These are phyloP conservation scores for Macrosoma leucophasiata DNA, from an alignment of 2,888 invertebrate genomes.

Conservation along the genomic window DNA sequence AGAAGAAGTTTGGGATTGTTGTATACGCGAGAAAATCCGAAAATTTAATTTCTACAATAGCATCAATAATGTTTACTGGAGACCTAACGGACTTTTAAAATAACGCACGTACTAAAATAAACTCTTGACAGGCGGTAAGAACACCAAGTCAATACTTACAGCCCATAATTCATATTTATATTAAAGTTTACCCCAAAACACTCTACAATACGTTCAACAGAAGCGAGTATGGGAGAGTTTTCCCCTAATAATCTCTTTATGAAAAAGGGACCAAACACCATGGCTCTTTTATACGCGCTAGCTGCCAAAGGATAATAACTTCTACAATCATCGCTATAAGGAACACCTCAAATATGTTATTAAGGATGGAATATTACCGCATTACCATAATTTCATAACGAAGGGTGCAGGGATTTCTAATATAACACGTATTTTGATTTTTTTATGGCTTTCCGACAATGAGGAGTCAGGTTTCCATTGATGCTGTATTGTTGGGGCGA, in stretches of 20 bases:
- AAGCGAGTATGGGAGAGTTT: constrained; percentile 54
- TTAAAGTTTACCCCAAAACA: constrained; percentile 41
- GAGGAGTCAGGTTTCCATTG: constrained; percentile 47
- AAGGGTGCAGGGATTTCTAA: constrained; percentile 61
- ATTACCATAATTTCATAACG: constrained; percentile 70
- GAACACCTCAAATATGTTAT: no score
- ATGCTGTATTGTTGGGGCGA: no score
- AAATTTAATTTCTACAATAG: no score
- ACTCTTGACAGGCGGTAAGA: no score
- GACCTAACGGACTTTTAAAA: no score
- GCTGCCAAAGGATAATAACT: no score
- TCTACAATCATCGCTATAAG: no score
- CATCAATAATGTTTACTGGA: no score
- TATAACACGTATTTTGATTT: constrained; percentile 61
- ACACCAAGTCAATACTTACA: no score
- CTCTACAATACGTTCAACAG: constrained; percentile 38
- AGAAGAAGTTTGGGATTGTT: no score
- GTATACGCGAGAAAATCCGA: no score
- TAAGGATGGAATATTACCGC: constrained; percentile 22
- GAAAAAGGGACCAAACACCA: constrained; percentile 37
- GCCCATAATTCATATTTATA: constrained; percentile 42
- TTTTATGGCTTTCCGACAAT: constrained; percentile 44
- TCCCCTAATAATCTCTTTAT: constrained; percentile 58
- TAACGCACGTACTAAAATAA: no score
- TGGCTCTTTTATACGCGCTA: constrained; percentile 31